Evolutionary conservation across 2,888 invertebrate genomes (phyloP), one percentile per base, ranked within the genome.

Genomic region (Colostygia pectinataria): DNA sequence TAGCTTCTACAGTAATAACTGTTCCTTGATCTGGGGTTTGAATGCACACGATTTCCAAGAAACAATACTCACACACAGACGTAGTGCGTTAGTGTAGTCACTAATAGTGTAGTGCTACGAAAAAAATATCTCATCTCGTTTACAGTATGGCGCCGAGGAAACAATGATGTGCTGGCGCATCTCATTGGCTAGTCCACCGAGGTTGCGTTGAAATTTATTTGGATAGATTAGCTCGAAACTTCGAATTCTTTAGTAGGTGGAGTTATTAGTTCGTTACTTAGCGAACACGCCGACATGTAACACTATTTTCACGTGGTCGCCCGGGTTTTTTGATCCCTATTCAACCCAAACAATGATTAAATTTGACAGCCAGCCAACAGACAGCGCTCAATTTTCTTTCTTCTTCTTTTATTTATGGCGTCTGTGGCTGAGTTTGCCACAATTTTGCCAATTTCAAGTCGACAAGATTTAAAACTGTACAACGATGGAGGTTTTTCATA

Each of bases 41-140:
- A 52, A 64, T 58, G 68, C 66, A 60, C 59, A 66, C 65, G 60
- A 57, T 63, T 81, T 81, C 82, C 64, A 36, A 71, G 82, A 82
- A 82, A 68, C 63, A 65, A 74, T 57, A 57, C 65, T 48, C 73
- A 68, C 71, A 74, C 69, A 68, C 63, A 53, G n/a, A 55, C 7
- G 33, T 7, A 24, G 5, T 6, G 52, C 34, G 46, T 51, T 58
- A 27, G 66, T 71, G 67, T 69, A 71, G 53, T 58, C n/a, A n/a
- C n/a, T n/a, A n/a, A n/a, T n/a, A n/a, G 61, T 42, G n/a, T n/a
- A n/a, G n/a, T 5, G 15, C 15, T 27, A 38, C 58, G 62, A 59
- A 74, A 81, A 79, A 79, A 82, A 77, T n/a, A n/a, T 68, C 66
- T 67, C 68, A 75, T 73, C 66, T 61, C 56, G 59, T 72, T 72